Base-by-base conservation (phyloP, 1,140 invertebrate genomes). In the Pseudomyrmex sp. region DNA sequence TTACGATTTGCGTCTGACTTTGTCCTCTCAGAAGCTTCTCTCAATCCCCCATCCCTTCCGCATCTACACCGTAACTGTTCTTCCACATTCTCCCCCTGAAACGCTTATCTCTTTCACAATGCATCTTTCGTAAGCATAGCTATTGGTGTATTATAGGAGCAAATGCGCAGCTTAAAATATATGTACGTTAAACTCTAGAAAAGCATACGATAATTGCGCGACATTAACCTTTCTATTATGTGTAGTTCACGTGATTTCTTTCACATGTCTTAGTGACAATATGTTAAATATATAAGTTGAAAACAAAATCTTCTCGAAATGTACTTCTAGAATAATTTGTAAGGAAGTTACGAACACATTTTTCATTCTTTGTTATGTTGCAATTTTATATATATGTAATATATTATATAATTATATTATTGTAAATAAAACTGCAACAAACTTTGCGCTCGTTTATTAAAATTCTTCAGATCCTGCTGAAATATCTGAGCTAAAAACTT, bases 1-100 rank as follows among this genome's bases (percentile, higher is more conserved):
- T 84, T 84, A 84, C 35, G 83, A 84, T 80, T 84, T 72, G 80
- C 83, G 66, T 84, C 75, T 80, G 83, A 84, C 83, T 84, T 82
- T 52, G 48, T 58, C 50, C 20, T 69, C n/a, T 62, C 59, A 69
- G 59, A 82, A 84, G 61, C 69, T 75, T 63, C 79, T 74, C 68
- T 62, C 52, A 20, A 48, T 46, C 52, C 50, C 13, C 12, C 35
- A 35, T 20, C 61, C 35, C n/a, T 4, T 44, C 35, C 54, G 56
- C 35, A 48, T 61, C 15, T 15, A 46, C 23, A 9, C 58, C 15
- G 44, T 46, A 74, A 61, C 76, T 84, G 23, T 52, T 68, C 35
- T 35, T 35, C 10, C 23, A 13, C 63, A 58, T 18, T 79, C 54
- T 50, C 52, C 35, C 63, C 35, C 20, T 75, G 52, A 48, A 46